These are phyloP conservation scores for Poeciliopsis occidentalis DNA, from an alignment of 2,113 vertebrate genomes.

Conservation along the genomic window DNA sequence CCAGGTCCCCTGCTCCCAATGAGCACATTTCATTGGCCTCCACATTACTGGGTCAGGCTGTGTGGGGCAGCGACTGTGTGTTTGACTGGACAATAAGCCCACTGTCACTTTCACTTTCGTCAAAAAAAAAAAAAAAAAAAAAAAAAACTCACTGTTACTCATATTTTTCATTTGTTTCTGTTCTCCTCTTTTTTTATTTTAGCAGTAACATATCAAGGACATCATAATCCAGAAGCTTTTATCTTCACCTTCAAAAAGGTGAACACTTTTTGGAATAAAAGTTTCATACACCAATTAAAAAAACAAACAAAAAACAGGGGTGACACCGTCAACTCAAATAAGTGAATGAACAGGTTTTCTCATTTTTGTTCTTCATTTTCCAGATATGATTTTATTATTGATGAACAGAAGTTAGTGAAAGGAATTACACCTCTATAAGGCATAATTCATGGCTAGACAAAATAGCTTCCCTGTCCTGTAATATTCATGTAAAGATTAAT, in stretches of 20 bases:
- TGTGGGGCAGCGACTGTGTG: slow-evolving; percentile 57
- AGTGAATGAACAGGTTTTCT: neutral
- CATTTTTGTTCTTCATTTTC: too few relatives aligned
- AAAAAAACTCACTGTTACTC: slow-evolving; percentile 18
- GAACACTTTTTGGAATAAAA: neutral
- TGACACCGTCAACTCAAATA: neutral
- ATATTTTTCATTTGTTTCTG: neutral
- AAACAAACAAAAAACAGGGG: neutral
- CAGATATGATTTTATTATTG: too few relatives aligned
- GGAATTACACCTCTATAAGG: too few relatives aligned
- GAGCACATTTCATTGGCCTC: slow-evolving; percentile 73
- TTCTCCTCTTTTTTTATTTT: slow-evolving; percentile 4
- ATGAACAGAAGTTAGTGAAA: too few relatives aligned
- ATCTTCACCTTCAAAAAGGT: neutral
- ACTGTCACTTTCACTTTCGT: slow-evolving; percentile 76
- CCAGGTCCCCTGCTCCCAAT: slow-evolving; percentile 54
- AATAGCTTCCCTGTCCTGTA: too few relatives aligned
- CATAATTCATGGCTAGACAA: too few relatives aligned
- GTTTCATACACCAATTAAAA: neutral
- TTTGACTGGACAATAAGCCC: slow-evolving; percentile 79
- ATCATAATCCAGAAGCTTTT: too few relatives aligned
- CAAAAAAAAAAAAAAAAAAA: slow-evolving; percentile 19
- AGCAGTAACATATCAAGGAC: neutral
- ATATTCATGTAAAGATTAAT: too few relatives aligned
- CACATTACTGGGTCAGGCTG: slow-evolving; percentile 66